Conservation (phyloP, 1,140 invertebrate species). For the Oryzaephilus surinamensis region DNA sequence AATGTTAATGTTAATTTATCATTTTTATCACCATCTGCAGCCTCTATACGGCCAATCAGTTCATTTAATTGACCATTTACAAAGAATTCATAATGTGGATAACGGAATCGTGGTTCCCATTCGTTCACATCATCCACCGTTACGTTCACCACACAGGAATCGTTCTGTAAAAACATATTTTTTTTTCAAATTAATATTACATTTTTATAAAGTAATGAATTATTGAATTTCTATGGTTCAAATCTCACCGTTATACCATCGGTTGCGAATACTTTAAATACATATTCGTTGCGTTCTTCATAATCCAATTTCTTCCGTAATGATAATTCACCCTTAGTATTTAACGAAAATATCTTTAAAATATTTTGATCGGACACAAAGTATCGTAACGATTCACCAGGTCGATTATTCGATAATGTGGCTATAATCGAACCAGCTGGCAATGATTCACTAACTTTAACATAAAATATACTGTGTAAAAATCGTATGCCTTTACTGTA, state of each 20-base stretch:
- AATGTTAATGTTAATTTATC: slow-evolving; percentile 60
- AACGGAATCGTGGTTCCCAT: slow-evolving; percentile 82
- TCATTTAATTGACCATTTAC: slow-evolving; percentile 42
- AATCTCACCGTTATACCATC: slow-evolving; percentile 64
- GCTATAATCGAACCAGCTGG: slow-evolving; percentile 59
- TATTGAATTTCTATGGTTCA: too few relatives aligned
- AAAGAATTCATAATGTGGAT: slow-evolving; percentile 77
- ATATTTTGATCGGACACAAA: slow-evolving; percentile 53
- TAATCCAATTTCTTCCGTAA: slow-evolving; percentile 69
- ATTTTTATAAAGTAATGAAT: too few relatives aligned
- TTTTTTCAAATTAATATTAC: slow-evolving; percentile 2
- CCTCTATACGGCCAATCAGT: slow-evolving; percentile 57
- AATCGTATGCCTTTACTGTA: slow-evolving; percentile 43
- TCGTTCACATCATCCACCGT: slow-evolving; percentile 83
- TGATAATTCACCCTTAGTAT: slow-evolving; percentile 67
- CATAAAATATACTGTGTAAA: slow-evolving; percentile 59
- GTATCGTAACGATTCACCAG: slow-evolving; percentile 48
- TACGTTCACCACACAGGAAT: slow-evolving; percentile 59
- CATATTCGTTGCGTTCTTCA: slow-evolving; percentile 59
- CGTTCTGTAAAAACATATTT: slow-evolving; percentile 54
- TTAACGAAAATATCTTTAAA: slow-evolving; percentile 59
- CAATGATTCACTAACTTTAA: slow-evolving; percentile 64
- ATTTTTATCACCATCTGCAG: slow-evolving; percentile 66
- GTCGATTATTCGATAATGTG: slow-evolving; percentile 48
- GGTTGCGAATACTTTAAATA: slow-evolving; percentile 72